These are phyloP conservation scores for Stomatorhinus walkeri DNA, from an alignment of 2,797 vertebrate genomes.

Conservation along the genomic window DNA sequence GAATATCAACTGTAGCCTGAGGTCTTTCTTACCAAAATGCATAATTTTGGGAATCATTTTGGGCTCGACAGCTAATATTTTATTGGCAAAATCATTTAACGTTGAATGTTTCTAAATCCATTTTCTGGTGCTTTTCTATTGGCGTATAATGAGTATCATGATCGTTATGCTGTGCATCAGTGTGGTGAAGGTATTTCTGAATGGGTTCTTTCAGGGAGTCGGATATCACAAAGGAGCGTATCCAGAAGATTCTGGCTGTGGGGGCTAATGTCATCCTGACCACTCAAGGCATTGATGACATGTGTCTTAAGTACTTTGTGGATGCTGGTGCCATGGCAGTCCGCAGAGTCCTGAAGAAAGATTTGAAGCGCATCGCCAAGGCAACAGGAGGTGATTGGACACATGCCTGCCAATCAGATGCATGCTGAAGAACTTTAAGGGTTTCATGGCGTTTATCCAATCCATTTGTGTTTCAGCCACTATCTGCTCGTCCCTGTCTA, in stretches of 20 bases:
- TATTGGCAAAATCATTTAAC: neutral
- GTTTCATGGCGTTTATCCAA: neutral
- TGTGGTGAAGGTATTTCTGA: neutral
- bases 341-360: constrained; percentile 84
- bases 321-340: constrained; percentile 92
- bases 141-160: neutral
- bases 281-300: constrained; percentile 92
- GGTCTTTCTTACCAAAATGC: constrained; percentile 18
- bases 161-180: neutral
- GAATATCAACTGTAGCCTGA: constrained; percentile 46
- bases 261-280: constrained; percentile 88
- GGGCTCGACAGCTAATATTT: constrained; percentile 42
- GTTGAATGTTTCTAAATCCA: neutral
- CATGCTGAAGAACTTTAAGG: neutral
- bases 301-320: constrained; percentile 97
- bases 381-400: constrained; percentile 76
- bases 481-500: constrained; percentile 82
- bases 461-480: constrained; percentile 57
- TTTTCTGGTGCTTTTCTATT: neutral
- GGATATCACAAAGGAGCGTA: constrained; percentile 94
- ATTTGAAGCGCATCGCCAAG: constrained; percentile 92
- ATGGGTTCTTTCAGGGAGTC: constrained; percentile 67
- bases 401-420: neutral
- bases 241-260: constrained; percentile 87
- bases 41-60: constrained; percentile 34